Base-by-base conservation (phyloP, 2,113 vertebrate species). In the Sceloporus tristichus region DNA sequence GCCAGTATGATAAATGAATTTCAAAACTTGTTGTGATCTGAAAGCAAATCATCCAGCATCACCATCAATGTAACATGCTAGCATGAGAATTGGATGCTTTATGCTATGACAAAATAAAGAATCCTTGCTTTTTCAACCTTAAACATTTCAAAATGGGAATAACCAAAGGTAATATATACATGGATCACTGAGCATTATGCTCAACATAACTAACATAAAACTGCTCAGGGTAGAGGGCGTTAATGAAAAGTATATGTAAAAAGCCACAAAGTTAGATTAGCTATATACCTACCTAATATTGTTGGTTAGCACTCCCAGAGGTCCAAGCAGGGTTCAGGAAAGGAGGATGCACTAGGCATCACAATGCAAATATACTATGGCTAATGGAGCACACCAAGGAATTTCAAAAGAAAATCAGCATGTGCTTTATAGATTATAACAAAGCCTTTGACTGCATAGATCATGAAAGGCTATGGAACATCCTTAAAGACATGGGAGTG, bases 71-170 rank as follows among this genome's bases (percentile, higher is more conserved):
- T 66, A 77, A 25, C 25, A 3, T 38, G 48, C 7, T 8, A 27
- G 38, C 29, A 65, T 65, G 56, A 23, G 40, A 23, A 75, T 27
- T 3, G 23, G 75, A 65, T 42, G 1, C 25, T 75, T 75, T 40
- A 40, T 18, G 62, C 59, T n/a, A 42, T 78, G 9, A 84, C 62
- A 71, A 53, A 71, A 84, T 25, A 29, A 68, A 6, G 7, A 8
- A 53, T 0, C 6, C 29, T 53, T 71, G 13, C 27, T 66, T 27
- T 66, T 25, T 25, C 54, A 38, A 14, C 10, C 14, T 84, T 74
- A 71, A 34, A 74, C 29, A 59, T 59, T 85, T 85, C 38, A 65
- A 18, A 66, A 75, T 86, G 27, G 34, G 71, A 79, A 70, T 87
- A 38, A 42, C 48, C 48, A 71, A 29, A 34, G 76, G 71, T 86